Conservation (phyloP, 2,113 vertebrate genomes). For the Fregetta grallaria region DNA sequence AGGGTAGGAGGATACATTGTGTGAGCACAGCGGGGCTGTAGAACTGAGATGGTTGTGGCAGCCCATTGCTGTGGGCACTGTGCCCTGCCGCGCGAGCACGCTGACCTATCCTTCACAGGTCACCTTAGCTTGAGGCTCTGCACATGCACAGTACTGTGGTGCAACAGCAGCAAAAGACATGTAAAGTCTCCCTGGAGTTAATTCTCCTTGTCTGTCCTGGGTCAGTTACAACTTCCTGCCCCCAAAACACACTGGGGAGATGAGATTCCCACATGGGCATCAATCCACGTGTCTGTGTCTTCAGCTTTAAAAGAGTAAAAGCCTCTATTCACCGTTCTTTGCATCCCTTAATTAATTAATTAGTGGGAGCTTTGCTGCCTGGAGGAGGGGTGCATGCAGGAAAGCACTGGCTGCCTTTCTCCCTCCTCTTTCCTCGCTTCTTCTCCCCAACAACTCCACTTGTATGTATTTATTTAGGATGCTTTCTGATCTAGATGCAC, state of each 20-base stretch:
- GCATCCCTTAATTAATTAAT: conserved; percentile 40
- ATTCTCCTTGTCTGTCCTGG: background rate
- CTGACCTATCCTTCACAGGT: background rate
- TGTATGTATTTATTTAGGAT: background rate
- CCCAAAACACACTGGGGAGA: background rate
- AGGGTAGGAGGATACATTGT: background rate
- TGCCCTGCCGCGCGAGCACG: background rate
- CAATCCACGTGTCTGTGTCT: background rate
- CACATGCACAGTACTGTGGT: background rate
- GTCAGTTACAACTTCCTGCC: background rate
- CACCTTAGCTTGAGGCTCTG: background rate
- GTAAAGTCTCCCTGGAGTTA: background rate
- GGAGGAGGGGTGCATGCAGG: accelerated
- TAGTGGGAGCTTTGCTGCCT: background rate
- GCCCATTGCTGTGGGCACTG: background rate
- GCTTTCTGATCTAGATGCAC: background rate
- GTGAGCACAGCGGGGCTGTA: background rate
- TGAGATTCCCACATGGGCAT: background rate
- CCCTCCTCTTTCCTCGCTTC: background rate
- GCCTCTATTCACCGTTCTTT: conserved; percentile 1
- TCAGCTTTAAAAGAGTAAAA: background rate
- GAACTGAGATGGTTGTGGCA: background rate
- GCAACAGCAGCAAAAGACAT: background rate
- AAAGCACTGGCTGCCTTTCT: background rate
- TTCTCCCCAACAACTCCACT: background rate